Percentiles rank a stretch among this genome's conserved stretches.
phyloP scores from a whole-genome alignment of 2,113 vertebrate genomes.

The Terrapene triunguis region DNA sequence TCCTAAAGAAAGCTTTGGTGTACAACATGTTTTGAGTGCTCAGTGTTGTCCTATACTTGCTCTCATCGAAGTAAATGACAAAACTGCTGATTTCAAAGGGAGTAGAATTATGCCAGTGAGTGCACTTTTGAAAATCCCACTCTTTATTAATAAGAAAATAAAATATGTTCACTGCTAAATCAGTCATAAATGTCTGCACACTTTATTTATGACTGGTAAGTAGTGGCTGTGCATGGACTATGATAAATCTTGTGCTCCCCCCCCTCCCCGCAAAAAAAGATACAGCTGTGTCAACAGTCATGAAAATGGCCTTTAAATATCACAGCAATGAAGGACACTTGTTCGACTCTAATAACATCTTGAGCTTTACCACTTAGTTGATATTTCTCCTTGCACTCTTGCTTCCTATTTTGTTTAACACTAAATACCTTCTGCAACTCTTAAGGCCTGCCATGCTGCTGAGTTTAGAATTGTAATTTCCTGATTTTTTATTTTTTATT shows the following conservation, averaged over 20 bases:
- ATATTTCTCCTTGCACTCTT: neutral
- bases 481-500: neutral
- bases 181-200: neutral
- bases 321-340: neutral
- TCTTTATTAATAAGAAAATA: slow-evolving; percentile 3
- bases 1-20: neutral
- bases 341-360: neutral
- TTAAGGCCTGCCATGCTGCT: neutral
- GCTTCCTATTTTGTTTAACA: neutral
- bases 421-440: neutral
- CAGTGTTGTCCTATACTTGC: neutral
- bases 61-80: neutral
- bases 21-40: neutral
- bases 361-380: neutral
- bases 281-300: neutral
- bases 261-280: slow-evolving; percentile 49
- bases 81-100: neutral
- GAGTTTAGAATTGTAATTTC: neutral
- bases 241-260: neutral
- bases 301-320: neutral
- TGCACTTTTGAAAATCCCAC: neutral
- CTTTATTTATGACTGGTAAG: neutral
- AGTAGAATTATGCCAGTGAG: neutral
- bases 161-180: neutral
- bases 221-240: neutral